A percentile compares a stretch with the other conserved stretches of the same genome.
These are phyloP conservation scores for Halichondria panicea DNA, from an alignment of 37 sponge, comb jelly and placozoan genomes.

Conservation along the genomic window DNA sequence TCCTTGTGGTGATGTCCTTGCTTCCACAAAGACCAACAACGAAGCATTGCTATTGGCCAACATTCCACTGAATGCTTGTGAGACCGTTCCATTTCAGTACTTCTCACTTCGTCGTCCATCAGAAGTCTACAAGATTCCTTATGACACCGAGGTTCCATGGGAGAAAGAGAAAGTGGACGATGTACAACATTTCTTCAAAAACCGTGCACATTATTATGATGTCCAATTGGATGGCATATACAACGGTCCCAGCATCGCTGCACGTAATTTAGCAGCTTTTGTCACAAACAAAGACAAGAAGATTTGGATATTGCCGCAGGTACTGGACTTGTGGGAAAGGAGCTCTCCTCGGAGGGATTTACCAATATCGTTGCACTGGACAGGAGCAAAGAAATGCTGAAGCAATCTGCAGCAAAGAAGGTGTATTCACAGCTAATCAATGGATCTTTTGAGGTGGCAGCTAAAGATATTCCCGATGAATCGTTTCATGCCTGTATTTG, in stretches of 20 bases:
- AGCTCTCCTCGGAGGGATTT: slow-evolving; percentile 16
- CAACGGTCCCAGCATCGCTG: slow-evolving; percentile 26
- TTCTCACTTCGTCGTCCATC: slow-evolving; percentile 26
- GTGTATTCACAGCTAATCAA: slow-evolving; percentile 13
- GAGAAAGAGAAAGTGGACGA: background rate
- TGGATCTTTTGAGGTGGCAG: slow-evolving; percentile 40
- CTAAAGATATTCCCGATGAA: slow-evolving; percentile 9
- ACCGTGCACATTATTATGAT: slow-evolving; percentile 45
- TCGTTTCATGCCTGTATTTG: slow-evolving; percentile 36
- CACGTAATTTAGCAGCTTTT: slow-evolving; percentile 9
- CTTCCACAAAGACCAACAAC: slow-evolving; percentile 16
- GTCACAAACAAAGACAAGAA: slow-evolving; percentile 4
- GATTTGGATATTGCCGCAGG: slow-evolving; percentile 42
- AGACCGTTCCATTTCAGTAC: slow-evolving; percentile 9
- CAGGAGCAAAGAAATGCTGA: slow-evolving; percentile 26
- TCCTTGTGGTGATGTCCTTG: slow-evolving; percentile 29
- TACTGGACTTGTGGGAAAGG: slow-evolving; percentile 45
- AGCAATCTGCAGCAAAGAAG: slow-evolving; percentile 8
- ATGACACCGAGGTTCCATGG: slow-evolving; percentile 36
- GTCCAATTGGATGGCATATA: slow-evolving; percentile 28
- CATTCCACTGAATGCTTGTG: slow-evolving; percentile 20
- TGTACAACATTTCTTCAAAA: slow-evolving; percentile 28
- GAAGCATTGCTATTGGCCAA: slow-evolving; percentile 15
- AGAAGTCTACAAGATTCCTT: slow-evolving; percentile 23
- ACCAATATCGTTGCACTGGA: slow-evolving; percentile 42